Evolutionary conservation across 2,113 vertebrate genomes (phyloP).

Genomic region (Chaenocephalus aceratus): DNA sequence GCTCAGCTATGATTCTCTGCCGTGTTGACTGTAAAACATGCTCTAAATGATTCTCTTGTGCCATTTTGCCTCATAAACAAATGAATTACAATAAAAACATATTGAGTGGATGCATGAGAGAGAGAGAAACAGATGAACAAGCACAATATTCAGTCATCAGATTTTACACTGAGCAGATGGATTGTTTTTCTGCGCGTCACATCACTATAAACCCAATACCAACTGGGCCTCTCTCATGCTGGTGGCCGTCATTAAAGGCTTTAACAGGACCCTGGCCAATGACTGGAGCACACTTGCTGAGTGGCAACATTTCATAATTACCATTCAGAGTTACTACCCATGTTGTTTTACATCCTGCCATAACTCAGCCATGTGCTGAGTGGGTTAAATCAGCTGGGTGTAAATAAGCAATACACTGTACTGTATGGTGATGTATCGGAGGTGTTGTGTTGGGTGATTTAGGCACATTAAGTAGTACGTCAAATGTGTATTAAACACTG

Average conservation of each 20-base stretch:
- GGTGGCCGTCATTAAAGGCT: slow-evolving; percentile 48
- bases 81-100: not conserved
- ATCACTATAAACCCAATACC: slow-evolving; percentile 36
- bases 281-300: slow-evolving; percentile 60
- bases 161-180: slow-evolving; percentile 27
- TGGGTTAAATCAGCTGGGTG: slow-evolving; percentile 50
- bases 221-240: not conserved
- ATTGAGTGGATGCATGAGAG: not conserved
- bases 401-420: slow-evolving; percentile 44
- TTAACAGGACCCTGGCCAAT: slow-evolving; percentile 60
- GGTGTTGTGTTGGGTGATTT: slow-evolving; percentile 40
- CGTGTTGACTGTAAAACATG: not conserved
- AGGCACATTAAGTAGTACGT: slow-evolving; percentile 44
- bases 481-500: slow-evolving; percentile 46
- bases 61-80: not conserved
- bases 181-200: slow-evolving; percentile 10
- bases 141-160: slow-evolving; percentile 22
- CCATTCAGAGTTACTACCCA: slow-evolving; percentile 49
- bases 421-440: slow-evolving; percentile 33
- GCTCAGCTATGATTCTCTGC: not conserved
- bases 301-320: slow-evolving; percentile 72
- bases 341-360: slow-evolving; percentile 60
- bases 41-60: not conserved
- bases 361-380: slow-evolving; percentile 65
- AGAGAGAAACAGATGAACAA: slow-evolving; percentile 6